A percentile compares a stretch with the other conserved stretches of the same genome.
These are phyloP conservation scores for Lepisosteus oculatus DNA, from an alignment of 2,113 vertebrate species.

Conservation along the genomic window DNA sequence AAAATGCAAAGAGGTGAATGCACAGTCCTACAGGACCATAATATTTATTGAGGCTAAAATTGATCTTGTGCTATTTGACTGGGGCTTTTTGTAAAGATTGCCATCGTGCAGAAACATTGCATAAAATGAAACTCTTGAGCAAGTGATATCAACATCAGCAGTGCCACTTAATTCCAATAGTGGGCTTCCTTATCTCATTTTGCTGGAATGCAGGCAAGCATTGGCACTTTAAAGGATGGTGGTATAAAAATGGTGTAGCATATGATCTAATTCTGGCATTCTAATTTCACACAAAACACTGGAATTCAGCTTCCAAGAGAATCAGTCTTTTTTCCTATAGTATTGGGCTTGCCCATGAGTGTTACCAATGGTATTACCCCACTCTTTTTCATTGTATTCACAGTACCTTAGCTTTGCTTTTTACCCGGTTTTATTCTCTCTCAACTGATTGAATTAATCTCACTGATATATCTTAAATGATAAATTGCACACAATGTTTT, in stretches of 20 bases:
- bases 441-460: no score
- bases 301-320: no score
- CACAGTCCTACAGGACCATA: not conserved
- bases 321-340: no score
- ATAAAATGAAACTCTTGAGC: not conserved
- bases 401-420: no score
- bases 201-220: constrained; percentile 1
- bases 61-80: not conserved
- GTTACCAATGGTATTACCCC: no score
- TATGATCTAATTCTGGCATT: not conserved
- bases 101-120: not conserved
- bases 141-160: not conserved
- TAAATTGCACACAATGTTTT: no score
- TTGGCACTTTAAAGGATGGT: not conserved
- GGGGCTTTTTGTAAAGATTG: not conserved
- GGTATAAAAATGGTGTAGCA: not conserved
- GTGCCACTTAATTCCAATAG: not conserved
- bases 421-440: no score
- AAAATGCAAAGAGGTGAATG: not conserved
- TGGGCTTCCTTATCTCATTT: not conserved
- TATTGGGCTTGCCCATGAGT: no score
- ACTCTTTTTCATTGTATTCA: no score
- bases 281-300: no score
- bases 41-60: not conserved
- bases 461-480: no score